A percentile compares a stretch with the other conserved stretches of the same genome.
Evolutionary conservation across 2,113 vertebrate species (phyloP).

Genomic region (Sterna hirundo): DNA sequence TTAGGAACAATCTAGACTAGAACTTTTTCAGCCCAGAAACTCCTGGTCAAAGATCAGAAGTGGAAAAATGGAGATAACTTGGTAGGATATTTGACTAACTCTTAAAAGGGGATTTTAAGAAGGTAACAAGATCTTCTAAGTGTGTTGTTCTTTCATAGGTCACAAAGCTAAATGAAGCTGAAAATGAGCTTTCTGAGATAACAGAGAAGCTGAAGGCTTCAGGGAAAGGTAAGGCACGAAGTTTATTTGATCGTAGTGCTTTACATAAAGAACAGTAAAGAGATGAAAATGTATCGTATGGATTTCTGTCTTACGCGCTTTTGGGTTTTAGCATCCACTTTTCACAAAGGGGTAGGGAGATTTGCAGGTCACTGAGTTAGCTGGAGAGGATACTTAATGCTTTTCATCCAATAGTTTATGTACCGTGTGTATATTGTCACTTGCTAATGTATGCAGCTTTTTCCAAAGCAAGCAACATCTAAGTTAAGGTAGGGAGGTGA

Average conservation of each 20-base stretch:
- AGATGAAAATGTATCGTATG: background rate
- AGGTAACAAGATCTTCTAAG: background rate
- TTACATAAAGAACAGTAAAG: background rate
- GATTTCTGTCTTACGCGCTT: background rate
- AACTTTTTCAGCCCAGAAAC: background rate
- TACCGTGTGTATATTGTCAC: background rate
- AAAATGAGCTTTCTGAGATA: slow-evolving; percentile 86
- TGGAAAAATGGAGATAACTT: background rate
- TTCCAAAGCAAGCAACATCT: background rate
- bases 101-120: background rate
- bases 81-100: background rate
- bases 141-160: slow-evolving; percentile 68
- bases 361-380: background rate
- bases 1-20: background rate
- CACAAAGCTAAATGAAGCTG: slow-evolving; percentile 85
- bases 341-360: background rate
- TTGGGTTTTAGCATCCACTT: background rate
- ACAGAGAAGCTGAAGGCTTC: slow-evolving; percentile 83
- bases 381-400: background rate
- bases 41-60: background rate
- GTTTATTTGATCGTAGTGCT: background rate
- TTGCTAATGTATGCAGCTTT: background rate
- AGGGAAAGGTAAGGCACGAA: slow-evolving; percentile 79
- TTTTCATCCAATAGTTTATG: background rate
- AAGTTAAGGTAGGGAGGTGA: background rate